Conservation (phyloP, 2,113 vertebrate species). For the Oenanthe melanoleuca region DNA sequence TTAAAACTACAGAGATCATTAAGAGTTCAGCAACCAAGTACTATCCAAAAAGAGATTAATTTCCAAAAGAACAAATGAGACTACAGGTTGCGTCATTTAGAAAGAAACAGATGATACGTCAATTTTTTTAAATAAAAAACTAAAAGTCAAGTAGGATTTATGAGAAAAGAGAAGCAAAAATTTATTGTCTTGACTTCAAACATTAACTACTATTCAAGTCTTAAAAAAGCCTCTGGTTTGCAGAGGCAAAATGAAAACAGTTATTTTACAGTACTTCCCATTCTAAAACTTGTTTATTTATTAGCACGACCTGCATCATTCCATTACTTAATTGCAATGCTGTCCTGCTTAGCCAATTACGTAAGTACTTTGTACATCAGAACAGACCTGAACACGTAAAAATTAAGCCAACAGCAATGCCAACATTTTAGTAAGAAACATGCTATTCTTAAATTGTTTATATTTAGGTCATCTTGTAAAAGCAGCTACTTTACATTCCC, state of each 20-base stretch:
- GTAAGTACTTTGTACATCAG: neutral
- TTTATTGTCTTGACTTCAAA: neutral
- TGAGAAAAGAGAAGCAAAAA: neutral
- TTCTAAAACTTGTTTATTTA: conserved; percentile 6
- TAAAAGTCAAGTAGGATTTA: neutral
- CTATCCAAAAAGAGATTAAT: neutral
- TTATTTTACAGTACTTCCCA: neutral
- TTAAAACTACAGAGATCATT: neutral
- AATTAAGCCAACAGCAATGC: neutral
- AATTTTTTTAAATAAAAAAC: neutral
- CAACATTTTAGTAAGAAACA: neutral
- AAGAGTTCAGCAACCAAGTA: neutral
- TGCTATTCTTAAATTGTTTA: neutral
- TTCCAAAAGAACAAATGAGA: neutral
- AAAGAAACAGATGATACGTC: neutral
- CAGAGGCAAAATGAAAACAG: neutral
- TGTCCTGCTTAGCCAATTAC: neutral
- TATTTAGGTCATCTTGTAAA: conserved; percentile 7
- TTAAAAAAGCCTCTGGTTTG: neutral
- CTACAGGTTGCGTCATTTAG: neutral
- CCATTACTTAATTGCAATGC: conserved; percentile 11
- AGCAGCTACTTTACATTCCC: conserved; percentile 12
- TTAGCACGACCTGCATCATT: conserved; percentile 17
- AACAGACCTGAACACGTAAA: neutral
- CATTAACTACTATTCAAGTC: neutral